These are phyloP conservation scores for Stenurella melanura DNA, from an alignment of 2,888 invertebrate genomes.

Conservation along the genomic window DNA sequence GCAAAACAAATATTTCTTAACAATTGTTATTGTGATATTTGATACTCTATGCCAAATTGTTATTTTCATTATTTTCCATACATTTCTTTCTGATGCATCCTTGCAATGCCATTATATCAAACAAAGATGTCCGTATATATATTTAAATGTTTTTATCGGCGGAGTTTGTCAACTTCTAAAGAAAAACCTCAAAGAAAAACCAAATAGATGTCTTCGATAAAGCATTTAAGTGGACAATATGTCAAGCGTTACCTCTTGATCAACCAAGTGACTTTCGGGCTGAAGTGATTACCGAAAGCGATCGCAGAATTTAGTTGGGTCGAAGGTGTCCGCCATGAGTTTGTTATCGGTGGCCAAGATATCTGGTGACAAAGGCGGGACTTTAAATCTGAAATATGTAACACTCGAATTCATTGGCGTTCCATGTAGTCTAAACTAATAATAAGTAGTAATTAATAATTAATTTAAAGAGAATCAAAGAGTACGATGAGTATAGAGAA, in stretches of 20 bases:
- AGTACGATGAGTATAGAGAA: no score
- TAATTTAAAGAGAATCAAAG: no score
- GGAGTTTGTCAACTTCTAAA: conserved; percentile 46
- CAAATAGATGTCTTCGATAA: conserved; percentile 56
- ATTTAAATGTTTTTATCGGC: conserved; percentile 42
- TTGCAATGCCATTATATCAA: background rate
- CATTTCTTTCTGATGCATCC: no score
- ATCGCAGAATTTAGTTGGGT: conserved; percentile 54
- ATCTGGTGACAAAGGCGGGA: conserved; percentile 37
- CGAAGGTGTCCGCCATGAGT: conserved; percentile 49
- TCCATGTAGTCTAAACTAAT: no score
- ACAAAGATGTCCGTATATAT: conserved; percentile 1
- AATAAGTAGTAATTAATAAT: no score
- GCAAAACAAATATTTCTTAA: no score
- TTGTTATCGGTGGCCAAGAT: conserved; percentile 48
- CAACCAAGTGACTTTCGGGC: conserved; percentile 37
- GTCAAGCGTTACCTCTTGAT: conserved; percentile 59
- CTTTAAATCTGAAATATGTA: conserved; percentile 40
- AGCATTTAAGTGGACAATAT: conserved; percentile 60
- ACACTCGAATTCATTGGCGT: background rate
- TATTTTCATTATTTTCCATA: no score
- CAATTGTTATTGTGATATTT: no score
- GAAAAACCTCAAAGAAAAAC: conserved; percentile 48
- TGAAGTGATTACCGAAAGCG: conserved; percentile 42
- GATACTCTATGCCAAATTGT: no score